phyloP scores from a whole-genome alignment of 2,797 vertebrate species.

The Coracias cyanogaster region DNA sequence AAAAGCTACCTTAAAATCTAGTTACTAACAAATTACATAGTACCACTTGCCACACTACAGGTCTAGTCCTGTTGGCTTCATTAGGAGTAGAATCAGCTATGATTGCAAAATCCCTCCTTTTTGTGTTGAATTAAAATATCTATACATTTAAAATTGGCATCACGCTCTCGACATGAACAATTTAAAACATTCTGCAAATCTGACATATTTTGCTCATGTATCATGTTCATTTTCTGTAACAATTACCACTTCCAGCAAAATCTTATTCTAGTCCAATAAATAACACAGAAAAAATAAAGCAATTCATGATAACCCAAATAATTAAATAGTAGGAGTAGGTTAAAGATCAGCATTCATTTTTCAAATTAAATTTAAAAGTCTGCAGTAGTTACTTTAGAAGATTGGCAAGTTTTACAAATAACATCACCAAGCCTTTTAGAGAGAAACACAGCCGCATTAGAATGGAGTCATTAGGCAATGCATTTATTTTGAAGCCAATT shows the following conservation, averaged over 20 bases:
- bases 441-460: constrained; percentile 77
- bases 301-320: constrained; percentile 63
- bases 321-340: constrained; percentile 74
- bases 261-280: constrained; percentile 47
- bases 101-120: neutral
- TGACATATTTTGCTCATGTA: neutral
- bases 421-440: constrained; percentile 77
- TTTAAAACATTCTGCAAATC: neutral
- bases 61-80: neutral
- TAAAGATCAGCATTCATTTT: constrained; percentile 78
- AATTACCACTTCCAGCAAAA: neutral
- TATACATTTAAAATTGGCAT: neutral
- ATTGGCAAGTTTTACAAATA: constrained; percentile 84
- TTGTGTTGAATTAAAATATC: neutral
- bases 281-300: constrained; percentile 18
- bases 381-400: constrained; percentile 75
- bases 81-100: neutral
- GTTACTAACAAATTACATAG: neutral
- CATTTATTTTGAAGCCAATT: constrained; percentile 89
- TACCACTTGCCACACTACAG: neutral
- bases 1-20: neutral
- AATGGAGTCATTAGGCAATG: constrained; percentile 84
- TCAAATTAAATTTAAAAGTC: constrained; percentile 82
- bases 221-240: neutral
- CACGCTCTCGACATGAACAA: neutral